Percentiles rank a stretch among this genome's conserved stretches.
phyloP scores from a whole-genome alignment of 2,113 vertebrate species.

The Charadrius vociferus region DNA sequence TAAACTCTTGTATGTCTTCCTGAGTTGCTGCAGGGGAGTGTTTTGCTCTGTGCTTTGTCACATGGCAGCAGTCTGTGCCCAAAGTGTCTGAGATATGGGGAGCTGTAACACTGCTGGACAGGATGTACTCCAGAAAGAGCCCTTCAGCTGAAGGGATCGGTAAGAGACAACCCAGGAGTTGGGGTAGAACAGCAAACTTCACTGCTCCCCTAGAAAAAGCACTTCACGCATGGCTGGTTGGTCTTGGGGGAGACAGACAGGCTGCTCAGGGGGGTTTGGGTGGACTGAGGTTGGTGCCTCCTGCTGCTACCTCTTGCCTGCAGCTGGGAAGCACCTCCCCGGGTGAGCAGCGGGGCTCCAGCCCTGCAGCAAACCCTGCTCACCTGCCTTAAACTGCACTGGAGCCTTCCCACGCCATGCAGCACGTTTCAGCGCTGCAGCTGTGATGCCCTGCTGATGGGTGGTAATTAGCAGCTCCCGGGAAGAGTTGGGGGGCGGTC shows the following conservation, averaged over 20 bases:
- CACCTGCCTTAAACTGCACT: not conserved
- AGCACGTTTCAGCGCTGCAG: not conserved
- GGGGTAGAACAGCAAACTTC: not conserved
- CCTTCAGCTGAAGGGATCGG: not conserved
- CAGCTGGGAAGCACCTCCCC: not conserved
- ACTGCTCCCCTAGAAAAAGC: not conserved
- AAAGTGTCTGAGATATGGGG: not conserved
- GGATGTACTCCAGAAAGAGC: not conserved
- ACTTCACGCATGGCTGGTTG: not conserved
- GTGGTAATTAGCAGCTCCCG: not conserved
- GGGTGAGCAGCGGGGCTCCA: not conserved
- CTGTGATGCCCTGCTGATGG: not conserved
- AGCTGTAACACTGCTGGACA: not conserved
- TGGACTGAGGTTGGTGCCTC: not conserved
- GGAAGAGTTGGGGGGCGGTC: not conserved
- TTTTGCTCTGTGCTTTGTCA: not conserved
- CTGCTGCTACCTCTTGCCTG: not conserved
- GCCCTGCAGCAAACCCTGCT: not conserved
- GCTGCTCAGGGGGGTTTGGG: not conserved
- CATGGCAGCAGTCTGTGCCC: no score
- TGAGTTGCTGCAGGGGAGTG: not conserved
- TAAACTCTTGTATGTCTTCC: not conserved
- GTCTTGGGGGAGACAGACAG: not conserved
- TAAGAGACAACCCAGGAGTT: not conserved
- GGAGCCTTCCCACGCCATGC: fast-evolving